Base-by-base conservation (phyloP, 2,113 vertebrate genomes). In the Tetraodon nigroviridis region DNA sequence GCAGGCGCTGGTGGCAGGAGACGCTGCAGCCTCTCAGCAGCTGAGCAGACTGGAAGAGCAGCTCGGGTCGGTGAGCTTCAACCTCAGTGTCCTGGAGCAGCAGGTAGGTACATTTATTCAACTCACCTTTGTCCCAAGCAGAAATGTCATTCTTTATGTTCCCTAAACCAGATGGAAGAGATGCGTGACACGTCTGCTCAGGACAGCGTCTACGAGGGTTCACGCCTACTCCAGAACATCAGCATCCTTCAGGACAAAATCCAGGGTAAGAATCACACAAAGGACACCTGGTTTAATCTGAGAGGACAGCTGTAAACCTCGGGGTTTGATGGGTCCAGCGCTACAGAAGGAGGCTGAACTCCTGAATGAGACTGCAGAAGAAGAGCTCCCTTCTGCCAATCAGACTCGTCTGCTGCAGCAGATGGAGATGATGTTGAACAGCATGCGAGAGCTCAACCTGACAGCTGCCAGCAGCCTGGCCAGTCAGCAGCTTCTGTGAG, bases 401-500 rank as follows among this genome's bases (percentile, higher is more conserved):
- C 85, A 78, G 12, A 68, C 79, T 0, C 67, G 54, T 6, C 79
- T 94, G 17, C 83, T 91, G 54, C 75, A 80, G n/a, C 88, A 92
- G 2, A 74, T 90, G 41, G 76, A 74, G 1, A 47, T 76, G 21
- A 80, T 89, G 66, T 41, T 96, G 76, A 82, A 90, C 47, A 37
- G 10, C 1, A 71, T 95, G 50, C 86, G 74, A 53, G 67, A 27
- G 40, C 78, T 82, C 17, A 61, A 85, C 58, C 87, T 93, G 20
- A 69, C 45, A 3, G 76, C 64, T 0, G 51, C 69, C 44, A 75
- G 70, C 1, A 58, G 41, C 17, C 70, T 81, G 6, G 85, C 84
- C 52, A 85, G 62, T 20, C 67, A 41, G 40, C 87, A 90, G 64
- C 81, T 92, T 10, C 86, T 88, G 96, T 95, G 79, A 83, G 90